Evolutionary conservation across 1,140 invertebrate genomes (phyloP).

Genomic region (Pantala flavescens): DNA sequence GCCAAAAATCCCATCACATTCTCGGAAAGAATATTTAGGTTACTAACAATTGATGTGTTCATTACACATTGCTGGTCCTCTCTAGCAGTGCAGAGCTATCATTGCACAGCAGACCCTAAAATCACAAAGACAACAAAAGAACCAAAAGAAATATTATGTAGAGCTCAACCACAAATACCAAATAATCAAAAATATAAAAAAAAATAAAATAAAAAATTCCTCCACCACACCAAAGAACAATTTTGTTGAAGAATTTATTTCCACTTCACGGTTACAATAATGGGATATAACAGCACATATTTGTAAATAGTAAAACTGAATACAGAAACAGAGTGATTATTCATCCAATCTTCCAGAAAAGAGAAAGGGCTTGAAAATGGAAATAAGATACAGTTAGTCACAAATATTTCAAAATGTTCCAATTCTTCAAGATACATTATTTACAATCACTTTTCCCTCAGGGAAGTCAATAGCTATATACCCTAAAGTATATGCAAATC

Average conservation of each 20-base stretch:
- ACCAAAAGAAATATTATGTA: neutral
- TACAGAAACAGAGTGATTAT: neutral
- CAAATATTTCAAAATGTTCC: neutral
- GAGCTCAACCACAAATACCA: neutral
- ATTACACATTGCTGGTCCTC: constrained; percentile 2
- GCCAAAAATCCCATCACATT: neutral
- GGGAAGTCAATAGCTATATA: neutral
- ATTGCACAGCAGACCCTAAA: neutral
- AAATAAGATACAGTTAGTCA: too few species aligned
- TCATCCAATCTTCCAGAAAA: too few species aligned
- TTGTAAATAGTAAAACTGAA: neutral
- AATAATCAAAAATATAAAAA: neutral
- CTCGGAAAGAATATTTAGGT: neutral
- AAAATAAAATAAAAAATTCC: neutral
- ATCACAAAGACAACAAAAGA: neutral
- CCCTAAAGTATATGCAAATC: neutral
- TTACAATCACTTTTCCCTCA: neutral
- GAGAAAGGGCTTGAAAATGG: too few species aligned
- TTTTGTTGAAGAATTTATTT: neutral
- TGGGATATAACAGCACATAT: neutral
- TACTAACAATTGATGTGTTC: neutral
- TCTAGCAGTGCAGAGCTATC: neutral
- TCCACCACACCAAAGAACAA: neutral
- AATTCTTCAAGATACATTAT: neutral
- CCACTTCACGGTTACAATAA: neutral